Percentiles rank a stretch among this genome's conserved stretches.
Conservation (phyloP, 2,888 invertebrate species). For the Pseudoips prasinana region DNA sequence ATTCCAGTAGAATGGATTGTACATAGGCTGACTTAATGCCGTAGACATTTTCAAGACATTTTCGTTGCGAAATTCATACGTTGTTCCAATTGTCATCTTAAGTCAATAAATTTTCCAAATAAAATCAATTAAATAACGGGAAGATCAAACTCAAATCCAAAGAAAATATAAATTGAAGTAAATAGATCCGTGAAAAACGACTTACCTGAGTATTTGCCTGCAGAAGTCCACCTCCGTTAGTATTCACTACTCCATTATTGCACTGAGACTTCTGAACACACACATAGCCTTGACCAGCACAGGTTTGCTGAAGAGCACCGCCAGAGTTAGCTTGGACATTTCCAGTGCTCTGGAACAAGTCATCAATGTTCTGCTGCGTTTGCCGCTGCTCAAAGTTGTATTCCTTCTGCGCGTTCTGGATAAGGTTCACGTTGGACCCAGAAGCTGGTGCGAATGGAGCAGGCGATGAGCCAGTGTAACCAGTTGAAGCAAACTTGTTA, state of each 20-base stretch:
- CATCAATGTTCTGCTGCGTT: constrained; percentile 60
- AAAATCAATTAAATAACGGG: too few relatives aligned
- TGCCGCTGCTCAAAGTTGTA: constrained; percentile 60
- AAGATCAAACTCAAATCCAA: too few relatives aligned
- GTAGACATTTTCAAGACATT: too few relatives aligned
- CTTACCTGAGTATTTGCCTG: constrained; percentile 81
- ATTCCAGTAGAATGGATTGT: too few relatives aligned
- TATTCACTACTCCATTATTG: constrained; percentile 81
- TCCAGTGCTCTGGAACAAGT: constrained; percentile 58
- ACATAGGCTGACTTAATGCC: too few relatives aligned
- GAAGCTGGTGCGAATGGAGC: constrained; percentile 52
- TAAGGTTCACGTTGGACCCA: constrained; percentile 60
- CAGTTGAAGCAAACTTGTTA: constrained; percentile 44
- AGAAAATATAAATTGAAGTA: too few relatives aligned
- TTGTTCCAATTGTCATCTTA: too few relatives aligned
- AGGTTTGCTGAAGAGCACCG: constrained; percentile 74
- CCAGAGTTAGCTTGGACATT: constrained; percentile 54
- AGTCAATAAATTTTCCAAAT: too few relatives aligned
- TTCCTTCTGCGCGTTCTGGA: constrained; percentile 61
- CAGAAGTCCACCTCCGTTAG: constrained; percentile 68
- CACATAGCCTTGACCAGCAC: constrained; percentile 81
- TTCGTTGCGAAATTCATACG: too few relatives aligned
- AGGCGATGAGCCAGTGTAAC: constrained; percentile 66
- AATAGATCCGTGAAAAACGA: too few relatives aligned
- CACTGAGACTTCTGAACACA: constrained; percentile 84